A percentile compares a stretch with the other conserved stretches of the same genome.
Evolutionary conservation across 2,888 invertebrate genomes (phyloP).

Genomic region (Alloscopus bannaensis): DNA sequence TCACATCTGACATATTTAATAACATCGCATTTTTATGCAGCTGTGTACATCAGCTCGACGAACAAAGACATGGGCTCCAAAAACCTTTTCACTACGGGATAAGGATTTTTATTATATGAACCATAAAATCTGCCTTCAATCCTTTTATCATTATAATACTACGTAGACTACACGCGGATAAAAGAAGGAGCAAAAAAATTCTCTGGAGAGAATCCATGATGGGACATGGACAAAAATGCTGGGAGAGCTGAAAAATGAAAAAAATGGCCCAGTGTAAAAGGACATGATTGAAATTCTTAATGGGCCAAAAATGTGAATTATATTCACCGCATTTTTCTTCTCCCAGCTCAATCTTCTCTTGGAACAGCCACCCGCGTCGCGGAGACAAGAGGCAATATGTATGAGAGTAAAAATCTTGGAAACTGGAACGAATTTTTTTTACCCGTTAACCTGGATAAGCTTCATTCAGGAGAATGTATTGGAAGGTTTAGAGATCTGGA

Average conservation of each 20-base stretch:
- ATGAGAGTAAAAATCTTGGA: constrained; percentile 17
- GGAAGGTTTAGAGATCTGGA: constrained; percentile 16
- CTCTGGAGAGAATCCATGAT: neutral
- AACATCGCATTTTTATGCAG: neutral
- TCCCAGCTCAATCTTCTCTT: neutral
- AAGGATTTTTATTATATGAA: constrained; percentile 38
- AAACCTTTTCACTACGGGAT: neutral
- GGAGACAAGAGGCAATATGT: constrained; percentile 10
- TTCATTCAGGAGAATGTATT: constrained; percentile 12
- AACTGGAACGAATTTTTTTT: constrained; percentile 11
- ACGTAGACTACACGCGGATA: neutral
- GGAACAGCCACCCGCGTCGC: constrained; percentile 9
- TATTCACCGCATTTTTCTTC: constrained; percentile 44
- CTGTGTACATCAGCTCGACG: neutral
- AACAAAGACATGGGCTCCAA: neutral
- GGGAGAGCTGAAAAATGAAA: neutral
- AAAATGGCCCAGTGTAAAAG: constrained; percentile 4
- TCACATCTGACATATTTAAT: constrained; percentile 18
- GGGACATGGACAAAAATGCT: too few species aligned
- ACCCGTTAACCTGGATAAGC: neutral
- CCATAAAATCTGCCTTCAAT: constrained; percentile 47
- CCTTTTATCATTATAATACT: constrained; percentile 24
- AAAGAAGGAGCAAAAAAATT: neutral
- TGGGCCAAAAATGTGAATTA: constrained; percentile 51
- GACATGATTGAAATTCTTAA: constrained; percentile 57